Evolutionary conservation across 2,888 invertebrate genomes (phyloP), one percentile per base, ranked within the genome.

Genomic region (Lasioglossum zephyrum): DNA sequence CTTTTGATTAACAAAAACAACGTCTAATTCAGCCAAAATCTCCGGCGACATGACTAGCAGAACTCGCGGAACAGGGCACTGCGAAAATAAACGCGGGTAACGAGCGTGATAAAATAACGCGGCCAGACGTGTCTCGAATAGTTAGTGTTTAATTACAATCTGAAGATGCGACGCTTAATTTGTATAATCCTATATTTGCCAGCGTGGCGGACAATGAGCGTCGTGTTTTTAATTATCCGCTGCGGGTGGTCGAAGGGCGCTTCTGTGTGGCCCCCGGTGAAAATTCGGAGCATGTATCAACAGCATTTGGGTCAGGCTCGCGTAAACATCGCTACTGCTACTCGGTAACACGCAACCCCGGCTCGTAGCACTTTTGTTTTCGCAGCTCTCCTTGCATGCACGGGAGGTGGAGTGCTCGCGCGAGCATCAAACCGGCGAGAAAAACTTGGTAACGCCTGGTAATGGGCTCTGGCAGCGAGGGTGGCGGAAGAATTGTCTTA

Each of bases 151-250:
- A 13, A 60, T 60, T 60, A 60, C 16, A 16, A 60, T 26, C 60
- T 31, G 60, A 60, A 60, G 60, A 60, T 60, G 60, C 66, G 36
- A 18, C 66, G 36, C 66, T 31, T 66, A 36, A 66, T 36, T 66
- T 36, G 66, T 31, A 31, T 66, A 36, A 66, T 31, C 36, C 36
- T 8, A 36, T 22, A n/a, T 69, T 69, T 4, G 22, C 39, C 39
- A 9, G 22, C 39, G 39, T 0, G 16, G 36, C 49, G 47, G 11
- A 2, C 13, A n/a, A 73, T 76, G 36, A 9, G 53, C 49, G n/a
- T 26, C 60, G 26, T 47, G 47, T 85, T 85, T 79, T 79, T 74
- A 79, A 85, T 79, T 79, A 79, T 79, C 76, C 41, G 63, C 36
- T 26, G 53, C 16, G 63, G 16, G 44, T 18, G 47, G 53, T 3